phyloP scores from a whole-genome alignment of 2,888 invertebrate species.

The Eumacrocentrus americanus region DNA sequence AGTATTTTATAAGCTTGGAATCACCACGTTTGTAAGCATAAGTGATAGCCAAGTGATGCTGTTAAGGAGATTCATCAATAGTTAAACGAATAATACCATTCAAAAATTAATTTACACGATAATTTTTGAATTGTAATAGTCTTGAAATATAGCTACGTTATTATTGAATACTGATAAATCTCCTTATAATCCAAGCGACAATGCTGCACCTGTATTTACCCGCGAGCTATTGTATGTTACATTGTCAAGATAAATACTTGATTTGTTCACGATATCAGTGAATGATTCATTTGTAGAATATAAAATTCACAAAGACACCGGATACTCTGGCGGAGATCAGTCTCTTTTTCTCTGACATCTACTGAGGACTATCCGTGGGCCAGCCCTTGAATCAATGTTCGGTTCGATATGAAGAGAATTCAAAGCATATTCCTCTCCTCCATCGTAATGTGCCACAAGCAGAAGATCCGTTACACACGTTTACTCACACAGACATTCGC shows the following conservation, averaged over 20 bases:
- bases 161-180: too few relatives aligned
- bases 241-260: background rate
- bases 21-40: background rate
- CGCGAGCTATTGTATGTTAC: background rate
- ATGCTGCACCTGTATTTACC: too few relatives aligned
- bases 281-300: background rate
- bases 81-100: too few relatives aligned
- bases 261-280: background rate
- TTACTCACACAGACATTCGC: background rate
- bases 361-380: conserved; percentile 15
- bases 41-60: background rate
- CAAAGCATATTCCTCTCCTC: background rate
- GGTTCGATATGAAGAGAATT: background rate
- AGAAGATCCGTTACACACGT: background rate
- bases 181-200: too few relatives aligned
- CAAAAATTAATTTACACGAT: too few relatives aligned
- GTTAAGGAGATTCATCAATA: too few relatives aligned
- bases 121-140: background rate
- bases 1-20: background rate
- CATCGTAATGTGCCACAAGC: background rate
- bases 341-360: conserved; percentile 34
- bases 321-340: conserved; percentile 29
- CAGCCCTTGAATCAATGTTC: conserved; percentile 14
- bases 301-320: background rate
- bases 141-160: too few relatives aligned